phyloP scores from a whole-genome alignment of 2,888 invertebrate species.

The Spodoptera littoralis region DNA sequence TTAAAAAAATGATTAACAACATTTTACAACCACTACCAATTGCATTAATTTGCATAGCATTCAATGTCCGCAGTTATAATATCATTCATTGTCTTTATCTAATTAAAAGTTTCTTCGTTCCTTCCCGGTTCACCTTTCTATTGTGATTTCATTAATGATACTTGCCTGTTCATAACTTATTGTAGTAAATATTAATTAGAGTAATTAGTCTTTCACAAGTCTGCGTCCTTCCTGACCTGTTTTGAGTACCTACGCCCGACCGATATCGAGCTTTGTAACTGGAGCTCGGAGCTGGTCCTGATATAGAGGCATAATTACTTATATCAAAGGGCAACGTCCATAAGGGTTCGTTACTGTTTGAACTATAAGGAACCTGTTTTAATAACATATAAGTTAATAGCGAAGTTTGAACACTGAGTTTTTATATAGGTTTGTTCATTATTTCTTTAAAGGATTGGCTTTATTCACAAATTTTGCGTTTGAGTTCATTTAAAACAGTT shows the following conservation, averaged over 20 bases:
- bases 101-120: not conserved
- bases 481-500: too few species aligned
- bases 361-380: not conserved
- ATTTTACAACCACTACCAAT: too few species aligned
- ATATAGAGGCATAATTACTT: constrained; percentile 3
- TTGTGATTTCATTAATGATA: constrained; percentile 16
- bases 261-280: constrained; percentile 18
- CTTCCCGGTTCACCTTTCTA: constrained; percentile 11
- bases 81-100: not conserved
- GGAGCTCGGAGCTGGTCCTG: constrained; percentile 22
- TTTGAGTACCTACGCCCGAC: constrained; percentile 7
- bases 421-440: too few species aligned
- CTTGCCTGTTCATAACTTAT: constrained; percentile 4
- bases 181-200: constrained; percentile 10
- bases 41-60: too few species aligned
- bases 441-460: too few species aligned
- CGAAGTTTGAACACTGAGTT: too few species aligned
- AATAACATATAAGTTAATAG: too few species aligned
- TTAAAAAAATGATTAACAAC: too few species aligned
- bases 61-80: too few species aligned
- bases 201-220: constrained; percentile 19
- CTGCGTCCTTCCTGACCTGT: constrained; percentile 18
- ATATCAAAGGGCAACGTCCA: constrained; percentile 7
- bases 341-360: constrained; percentile 17
- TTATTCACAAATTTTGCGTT: too few species aligned